phyloP scores from a whole-genome alignment of 2,888 invertebrate genomes.

The Eucera pruinosa region DNA sequence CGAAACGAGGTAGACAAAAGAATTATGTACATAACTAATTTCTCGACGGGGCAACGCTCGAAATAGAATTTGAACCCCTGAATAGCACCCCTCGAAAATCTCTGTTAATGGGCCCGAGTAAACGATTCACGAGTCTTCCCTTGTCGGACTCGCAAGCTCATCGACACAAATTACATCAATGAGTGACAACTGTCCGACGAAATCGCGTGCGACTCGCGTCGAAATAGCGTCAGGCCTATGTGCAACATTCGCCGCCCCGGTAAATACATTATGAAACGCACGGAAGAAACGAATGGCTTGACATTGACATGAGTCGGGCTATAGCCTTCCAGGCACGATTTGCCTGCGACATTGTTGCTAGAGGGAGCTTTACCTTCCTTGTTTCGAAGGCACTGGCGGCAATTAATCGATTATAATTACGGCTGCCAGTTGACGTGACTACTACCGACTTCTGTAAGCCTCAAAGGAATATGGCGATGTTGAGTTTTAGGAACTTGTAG shows the following conservation, averaged over 20 bases:
- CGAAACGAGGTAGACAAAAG: not conserved
- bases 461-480: not conserved
- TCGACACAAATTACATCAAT: constrained; percentile 47
- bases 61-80: constrained; percentile 27
- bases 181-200: constrained; percentile 48
- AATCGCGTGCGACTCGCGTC: constrained; percentile 39
- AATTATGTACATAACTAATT: not conserved
- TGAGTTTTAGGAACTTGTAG: not conserved
- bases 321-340: constrained; percentile 31
- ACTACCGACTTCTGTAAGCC: not conserved
- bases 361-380: not conserved
- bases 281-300: constrained; percentile 37
- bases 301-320: constrained; percentile 46
- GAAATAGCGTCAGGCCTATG: constrained; percentile 22
- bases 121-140: constrained; percentile 32
- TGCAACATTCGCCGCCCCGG: constrained; percentile 1
- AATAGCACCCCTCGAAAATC: constrained; percentile 34
- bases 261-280: constrained; percentile 47
- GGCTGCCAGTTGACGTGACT: not conserved
- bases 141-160: constrained; percentile 21
- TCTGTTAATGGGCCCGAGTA: constrained; percentile 24
- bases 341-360: constrained; percentile 16
- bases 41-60: not conserved
- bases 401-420: constrained; percentile 48
- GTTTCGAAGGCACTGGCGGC: constrained; percentile 11